Evolutionary conservation across 2,888 invertebrate species (phyloP).

Genomic region (Creontiades dilutus): DNA sequence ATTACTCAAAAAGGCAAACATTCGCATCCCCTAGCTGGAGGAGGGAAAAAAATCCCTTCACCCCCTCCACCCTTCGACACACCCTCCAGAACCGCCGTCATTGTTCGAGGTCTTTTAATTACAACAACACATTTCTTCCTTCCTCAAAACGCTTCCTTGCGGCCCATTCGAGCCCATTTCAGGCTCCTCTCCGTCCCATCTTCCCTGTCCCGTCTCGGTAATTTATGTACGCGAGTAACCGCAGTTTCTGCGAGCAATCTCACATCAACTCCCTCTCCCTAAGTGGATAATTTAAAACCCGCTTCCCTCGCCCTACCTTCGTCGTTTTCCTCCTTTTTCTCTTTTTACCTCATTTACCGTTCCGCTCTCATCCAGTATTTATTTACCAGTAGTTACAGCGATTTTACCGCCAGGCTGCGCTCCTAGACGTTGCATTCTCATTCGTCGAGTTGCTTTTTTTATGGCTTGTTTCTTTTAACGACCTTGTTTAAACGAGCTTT

Average conservation of each 20-base stretch:
- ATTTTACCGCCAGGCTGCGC: neutral
- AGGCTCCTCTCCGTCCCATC: neutral
- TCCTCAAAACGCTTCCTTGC: constrained; percentile 1
- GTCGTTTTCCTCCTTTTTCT: neutral
- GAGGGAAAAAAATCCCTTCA: neutral
- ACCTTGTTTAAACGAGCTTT: neutral
- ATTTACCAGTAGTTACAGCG: constrained; percentile 17
- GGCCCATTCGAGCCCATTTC: constrained; percentile 27
- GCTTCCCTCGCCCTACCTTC: neutral
- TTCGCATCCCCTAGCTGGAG: neutral
- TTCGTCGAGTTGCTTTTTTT: neutral
- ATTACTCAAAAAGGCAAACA: constrained; percentile 47
- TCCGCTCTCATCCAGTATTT: constrained; percentile 18
- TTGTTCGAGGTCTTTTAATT: constrained; percentile 44
- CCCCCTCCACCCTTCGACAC: neutral
- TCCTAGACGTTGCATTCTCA: neutral
- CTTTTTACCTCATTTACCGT: constrained; percentile 41
- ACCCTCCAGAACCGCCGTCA: neutral
- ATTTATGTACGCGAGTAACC: constrained; percentile 44
- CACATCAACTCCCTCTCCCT: constrained; percentile 41
- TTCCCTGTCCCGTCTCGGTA: constrained; percentile 14
- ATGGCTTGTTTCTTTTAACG: constrained; percentile 4
- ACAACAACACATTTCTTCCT: constrained; percentile 54
- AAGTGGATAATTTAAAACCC: constrained; percentile 54
- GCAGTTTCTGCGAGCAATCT: constrained; percentile 47